Percentiles rank a stretch among this genome's conserved stretches.
Conservation (phyloP, 1,140 invertebrate species). For the Drosophila leontia region DNA sequence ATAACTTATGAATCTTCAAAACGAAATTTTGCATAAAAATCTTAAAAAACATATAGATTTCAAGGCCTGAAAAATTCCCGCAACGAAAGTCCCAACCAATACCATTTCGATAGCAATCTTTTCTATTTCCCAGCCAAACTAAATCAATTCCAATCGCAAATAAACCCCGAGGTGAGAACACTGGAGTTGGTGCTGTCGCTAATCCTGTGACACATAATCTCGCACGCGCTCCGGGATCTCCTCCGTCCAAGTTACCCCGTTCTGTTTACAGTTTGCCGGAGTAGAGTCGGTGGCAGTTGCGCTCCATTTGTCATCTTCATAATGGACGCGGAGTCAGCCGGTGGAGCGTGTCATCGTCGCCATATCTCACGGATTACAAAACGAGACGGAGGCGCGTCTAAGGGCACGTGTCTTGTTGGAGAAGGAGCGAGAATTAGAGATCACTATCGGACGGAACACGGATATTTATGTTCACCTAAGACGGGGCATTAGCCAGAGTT, state of each 20-base stretch:
- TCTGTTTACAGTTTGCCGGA: conserved; percentile 11
- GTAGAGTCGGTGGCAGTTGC: conserved; percentile 53
- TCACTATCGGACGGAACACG: conserved; percentile 58
- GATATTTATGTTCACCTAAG: conserved; percentile 75
- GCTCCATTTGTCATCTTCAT: conserved; percentile 78
- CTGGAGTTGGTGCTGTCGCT: conserved; percentile 31
- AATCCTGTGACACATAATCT: conserved; percentile 69
- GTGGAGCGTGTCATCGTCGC: conserved; percentile 55
- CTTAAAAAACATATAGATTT: neutral
- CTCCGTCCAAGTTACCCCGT: conserved; percentile 38
- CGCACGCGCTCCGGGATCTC: conserved; percentile 42
- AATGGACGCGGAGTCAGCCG: conserved; percentile 56
- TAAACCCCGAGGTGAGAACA: conserved; percentile 28
- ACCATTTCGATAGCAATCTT: conserved; percentile 13
- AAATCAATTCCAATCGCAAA: conserved; percentile 28
- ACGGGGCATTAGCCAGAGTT: conserved; percentile 41
- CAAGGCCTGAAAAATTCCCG: neutral
- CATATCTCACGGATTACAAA: conserved; percentile 64
- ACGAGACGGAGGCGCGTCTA: conserved; percentile 33
- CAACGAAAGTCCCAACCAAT: neutral
- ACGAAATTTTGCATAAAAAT: neutral
- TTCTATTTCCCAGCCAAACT: neutral
- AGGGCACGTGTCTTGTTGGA: conserved; percentile 52
- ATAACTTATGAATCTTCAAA: too few species aligned
- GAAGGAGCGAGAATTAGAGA: conserved; percentile 29